These are phyloP conservation scores for Psettodes erumei DNA, from an alignment of 2,113 vertebrate species.

Conservation along the genomic window DNA sequence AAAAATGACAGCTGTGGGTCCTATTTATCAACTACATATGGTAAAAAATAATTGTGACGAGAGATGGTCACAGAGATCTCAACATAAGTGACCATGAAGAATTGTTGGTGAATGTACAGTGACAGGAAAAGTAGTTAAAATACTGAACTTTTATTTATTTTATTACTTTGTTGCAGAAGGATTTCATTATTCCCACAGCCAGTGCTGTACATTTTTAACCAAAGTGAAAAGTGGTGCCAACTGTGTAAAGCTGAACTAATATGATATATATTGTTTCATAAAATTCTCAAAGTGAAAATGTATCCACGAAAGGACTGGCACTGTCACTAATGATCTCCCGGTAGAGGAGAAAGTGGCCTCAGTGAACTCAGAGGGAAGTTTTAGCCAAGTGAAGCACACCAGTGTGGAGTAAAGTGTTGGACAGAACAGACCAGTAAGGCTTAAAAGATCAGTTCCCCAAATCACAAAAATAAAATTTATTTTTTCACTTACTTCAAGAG, in stretches of 20 bases:
- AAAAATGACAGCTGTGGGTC: conserved; percentile 15
- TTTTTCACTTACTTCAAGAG: not conserved
- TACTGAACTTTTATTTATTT: not conserved
- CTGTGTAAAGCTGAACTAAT: conserved; percentile 19
- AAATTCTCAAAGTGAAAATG: conserved; percentile 39
- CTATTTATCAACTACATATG: conserved; percentile 17
- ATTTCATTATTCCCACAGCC: conserved; percentile 10
- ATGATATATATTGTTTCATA: conserved; percentile 31
- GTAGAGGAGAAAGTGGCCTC: conserved; percentile 31
- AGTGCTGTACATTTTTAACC: conserved; percentile 7
- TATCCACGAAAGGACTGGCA: conserved; percentile 29
- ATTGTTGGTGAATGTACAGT: not conserved
- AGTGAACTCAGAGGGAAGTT: conserved; percentile 33
- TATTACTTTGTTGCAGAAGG: conserved; percentile 22
- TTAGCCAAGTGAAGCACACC: conserved; percentile 37
- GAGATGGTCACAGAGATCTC: not conserved
- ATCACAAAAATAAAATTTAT: not conserved
- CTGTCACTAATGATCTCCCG: conserved; percentile 45
- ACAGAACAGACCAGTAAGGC: not conserved
- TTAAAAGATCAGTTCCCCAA: conserved; percentile 28
- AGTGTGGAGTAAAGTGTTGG: conserved; percentile 14
- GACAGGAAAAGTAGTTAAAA: conserved; percentile 5
- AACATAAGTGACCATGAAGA: not conserved
- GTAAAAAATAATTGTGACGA: not conserved
- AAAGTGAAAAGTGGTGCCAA: conserved; percentile 18